Conservation (phyloP, 1,140 invertebrate genomes). For the Drosophila orena region DNA sequence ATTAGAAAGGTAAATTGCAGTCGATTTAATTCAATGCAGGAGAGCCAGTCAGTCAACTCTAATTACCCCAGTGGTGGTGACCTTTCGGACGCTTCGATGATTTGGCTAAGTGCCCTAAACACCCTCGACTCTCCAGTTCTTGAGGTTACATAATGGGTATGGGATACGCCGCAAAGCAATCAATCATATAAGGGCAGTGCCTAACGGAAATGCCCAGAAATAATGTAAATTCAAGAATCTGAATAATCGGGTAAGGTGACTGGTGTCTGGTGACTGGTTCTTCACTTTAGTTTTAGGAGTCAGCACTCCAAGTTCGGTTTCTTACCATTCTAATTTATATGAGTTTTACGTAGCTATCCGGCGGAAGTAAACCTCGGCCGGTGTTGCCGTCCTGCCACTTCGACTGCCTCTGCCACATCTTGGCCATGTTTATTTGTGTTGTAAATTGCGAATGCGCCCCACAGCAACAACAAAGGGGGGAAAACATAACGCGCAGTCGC, state of each 20-base stretch:
- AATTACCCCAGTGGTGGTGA: constrained; percentile 53
- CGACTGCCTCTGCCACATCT: constrained; percentile 38
- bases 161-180: constrained; percentile 30
- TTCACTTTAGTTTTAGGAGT: not conserved
- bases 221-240: constrained; percentile 22
- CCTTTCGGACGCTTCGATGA: constrained; percentile 52
- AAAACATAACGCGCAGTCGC: constrained; percentile 58
- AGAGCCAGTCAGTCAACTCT: constrained; percentile 24
- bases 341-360: constrained; percentile 80
- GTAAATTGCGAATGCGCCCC: constrained; percentile 80
- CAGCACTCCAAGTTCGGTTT: constrained; percentile 13
- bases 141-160: constrained; percentile 34
- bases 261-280: constrained; percentile 27
- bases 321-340: constrained; percentile 77
- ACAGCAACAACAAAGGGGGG: constrained; percentile 43
- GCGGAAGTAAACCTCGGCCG: constrained; percentile 76
- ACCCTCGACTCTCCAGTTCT: constrained; percentile 10
- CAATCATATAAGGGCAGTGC: constrained; percentile 61
- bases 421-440: constrained; percentile 73
- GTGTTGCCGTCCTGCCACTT: constrained; percentile 38
- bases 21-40: constrained; percentile 60
- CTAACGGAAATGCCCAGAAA: constrained; percentile 48
- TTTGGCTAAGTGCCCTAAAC: constrained; percentile 42
- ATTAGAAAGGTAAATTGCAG: constrained; percentile 63
- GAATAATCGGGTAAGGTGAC: not conserved